Evolutionary conservation across 2,113 vertebrate genomes (phyloP).

Genomic region (Strigops habroptila): DNA sequence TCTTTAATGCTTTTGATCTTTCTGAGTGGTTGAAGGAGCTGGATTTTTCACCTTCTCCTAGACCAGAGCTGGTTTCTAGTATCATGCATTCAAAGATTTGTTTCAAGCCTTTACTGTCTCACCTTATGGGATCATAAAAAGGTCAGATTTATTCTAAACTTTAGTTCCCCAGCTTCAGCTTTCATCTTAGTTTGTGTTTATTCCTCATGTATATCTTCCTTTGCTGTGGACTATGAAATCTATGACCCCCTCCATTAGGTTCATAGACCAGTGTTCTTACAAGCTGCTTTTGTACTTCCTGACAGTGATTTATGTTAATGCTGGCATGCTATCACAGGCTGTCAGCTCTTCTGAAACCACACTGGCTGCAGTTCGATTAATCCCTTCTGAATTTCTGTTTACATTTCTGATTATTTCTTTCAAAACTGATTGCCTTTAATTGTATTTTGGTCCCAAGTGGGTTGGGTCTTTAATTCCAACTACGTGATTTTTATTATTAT

Average conservation of each 20-base stretch:
- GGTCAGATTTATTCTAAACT: background rate
- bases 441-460: background rate
- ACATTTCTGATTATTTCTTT: background rate
- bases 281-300: background rate
- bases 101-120: background rate
- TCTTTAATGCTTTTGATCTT: background rate
- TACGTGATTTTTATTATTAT: background rate
- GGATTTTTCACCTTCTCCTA: background rate
- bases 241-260: background rate
- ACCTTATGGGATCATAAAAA: background rate
- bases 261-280: background rate
- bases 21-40: background rate
- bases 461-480: background rate
- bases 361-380: background rate
- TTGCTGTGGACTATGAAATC: background rate
- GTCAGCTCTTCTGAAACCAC: background rate
- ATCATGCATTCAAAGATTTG: rapidly evolving
- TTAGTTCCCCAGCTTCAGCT: background rate
- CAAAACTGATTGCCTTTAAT: background rate
- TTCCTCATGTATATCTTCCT: background rate
- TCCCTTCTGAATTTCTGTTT: background rate
- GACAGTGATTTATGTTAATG: background rate
- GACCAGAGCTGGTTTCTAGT: background rate
- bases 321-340: background rate
- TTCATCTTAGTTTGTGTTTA: background rate